Base-by-base conservation (phyloP, 1,140 invertebrate species). In the Lepeophtheirus salmonis region DNA sequence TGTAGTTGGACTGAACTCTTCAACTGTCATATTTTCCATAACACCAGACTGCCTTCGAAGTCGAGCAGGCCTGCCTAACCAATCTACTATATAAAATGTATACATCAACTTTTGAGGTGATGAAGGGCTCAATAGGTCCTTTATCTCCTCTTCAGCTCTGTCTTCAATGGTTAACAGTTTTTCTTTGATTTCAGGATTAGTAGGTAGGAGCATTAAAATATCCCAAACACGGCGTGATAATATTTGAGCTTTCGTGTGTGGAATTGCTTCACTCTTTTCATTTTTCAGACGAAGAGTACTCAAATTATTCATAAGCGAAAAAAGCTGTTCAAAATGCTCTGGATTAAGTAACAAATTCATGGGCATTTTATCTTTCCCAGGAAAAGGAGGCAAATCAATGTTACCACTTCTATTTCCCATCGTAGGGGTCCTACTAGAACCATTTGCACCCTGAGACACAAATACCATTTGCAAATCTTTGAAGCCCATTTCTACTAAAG, bases 71-170 rank as follows among this genome's bases (percentile, higher is more conserved):
- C 72, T 66, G 49, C 77, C 78, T 16, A 85, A 67, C 14, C 79
- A 79, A 67, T 92, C 89, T 1, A 94, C 83, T 58, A 94, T 91
- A 67, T 92, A 89, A 48, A 94, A 70, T 0, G 86, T 89, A 69
- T 95, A 95, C 85, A 94, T 91, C 50, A 95, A 76, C 68, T 90
- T 90, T 70, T 94, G 89, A 0, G 89, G 83, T 70, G 84, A 88
- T 1, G 80, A 79, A 0, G 87, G 85, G 72, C 90, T 83, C 0
- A 95, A 73, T 0, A 92, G 69, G 69, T 64, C 74, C 74, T 65
- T 78, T 56, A 66, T 65, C 16, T 68, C 64, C 23, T 60, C 61
- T 22, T 50, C 61, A 6, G 61, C 20, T n/a, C 50, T 60, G 20
- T 55, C 59, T 62, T 62, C 76, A 0, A 86, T 72, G 63, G 81